A percentile compares a stretch with the other conserved stretches of the same genome.
Evolutionary conservation across 2,113 vertebrate genomes (phyloP).

Genomic region (Myiopsitta monachus): DNA sequence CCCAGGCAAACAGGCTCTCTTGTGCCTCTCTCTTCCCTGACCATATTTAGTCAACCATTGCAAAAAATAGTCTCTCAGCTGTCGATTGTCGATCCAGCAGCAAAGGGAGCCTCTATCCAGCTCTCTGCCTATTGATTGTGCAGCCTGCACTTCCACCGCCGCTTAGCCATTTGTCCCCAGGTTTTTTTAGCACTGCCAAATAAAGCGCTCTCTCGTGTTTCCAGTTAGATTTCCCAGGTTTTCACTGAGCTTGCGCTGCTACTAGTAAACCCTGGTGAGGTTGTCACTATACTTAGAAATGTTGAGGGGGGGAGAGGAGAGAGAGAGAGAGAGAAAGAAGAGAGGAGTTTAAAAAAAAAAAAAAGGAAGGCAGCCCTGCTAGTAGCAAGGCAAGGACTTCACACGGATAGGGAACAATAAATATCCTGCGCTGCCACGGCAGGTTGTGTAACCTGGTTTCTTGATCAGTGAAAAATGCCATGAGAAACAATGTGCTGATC

Average conservation of each 20-base stretch:
- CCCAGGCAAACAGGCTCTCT: constrained; percentile 87
- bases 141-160: constrained; percentile 74
- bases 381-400: constrained; percentile 49
- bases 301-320: not conserved
- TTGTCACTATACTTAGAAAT: constrained; percentile 87
- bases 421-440: constrained; percentile 39
- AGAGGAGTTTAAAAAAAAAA: not conserved
- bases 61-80: constrained; percentile 95
- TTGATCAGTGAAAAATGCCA: constrained; percentile 14
- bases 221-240: constrained; percentile 78
- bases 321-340: too few species aligned
- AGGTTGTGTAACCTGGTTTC: constrained; percentile 58
- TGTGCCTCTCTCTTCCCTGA: constrained; percentile 95
- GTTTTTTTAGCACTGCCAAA: constrained; percentile 89
- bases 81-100: constrained; percentile 85
- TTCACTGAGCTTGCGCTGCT: constrained; percentile 81
- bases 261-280: constrained; percentile 77
- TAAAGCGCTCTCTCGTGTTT: constrained; percentile 88
- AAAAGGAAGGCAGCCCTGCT: constrained; percentile 15
- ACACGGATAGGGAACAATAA: constrained; percentile 41
- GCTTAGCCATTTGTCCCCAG: constrained; percentile 84
- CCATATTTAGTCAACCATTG: constrained; percentile 99
- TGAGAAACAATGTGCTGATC: not conserved
- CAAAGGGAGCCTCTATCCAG: constrained; percentile 83
- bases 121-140: constrained; percentile 91